Percentiles rank a stretch among this genome's conserved stretches.
phyloP scores from a whole-genome alignment of 2,888 invertebrate genomes.

The Rhagium mordax region DNA sequence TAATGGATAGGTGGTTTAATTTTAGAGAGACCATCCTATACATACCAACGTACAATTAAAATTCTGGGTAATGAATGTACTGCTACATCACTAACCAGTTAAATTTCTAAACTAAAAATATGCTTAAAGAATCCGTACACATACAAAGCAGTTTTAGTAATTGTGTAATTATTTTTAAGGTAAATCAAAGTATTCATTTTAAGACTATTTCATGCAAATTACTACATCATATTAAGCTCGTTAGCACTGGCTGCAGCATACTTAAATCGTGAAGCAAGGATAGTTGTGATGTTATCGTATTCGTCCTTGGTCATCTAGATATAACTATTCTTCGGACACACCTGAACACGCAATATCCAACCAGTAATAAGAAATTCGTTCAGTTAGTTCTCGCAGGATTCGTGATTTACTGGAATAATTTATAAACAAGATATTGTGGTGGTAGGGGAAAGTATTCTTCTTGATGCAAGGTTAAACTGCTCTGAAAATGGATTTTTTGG shows the following conservation, averaged over 20 bases:
- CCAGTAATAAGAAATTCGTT: not conserved
- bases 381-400: not conserved
- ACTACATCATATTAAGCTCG: not conserved
- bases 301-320: slow-evolving; percentile 12
- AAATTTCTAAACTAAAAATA: no score
- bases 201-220: not conserved
- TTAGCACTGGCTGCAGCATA: not conserved
- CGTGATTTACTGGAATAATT: not conserved
- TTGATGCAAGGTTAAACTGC: slow-evolving; percentile 2
- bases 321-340: not conserved
- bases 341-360: not conserved
- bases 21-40: no score
- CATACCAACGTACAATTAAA: no score
- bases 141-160: no score
- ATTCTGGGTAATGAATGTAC: no score
- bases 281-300: not conserved
- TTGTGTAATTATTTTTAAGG: no score
- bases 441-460: slow-evolving; percentile 1
- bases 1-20: no score
- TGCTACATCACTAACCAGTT: no score
- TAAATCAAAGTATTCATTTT: no score
- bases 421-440: not conserved
- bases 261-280: not conserved
- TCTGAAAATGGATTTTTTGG: slow-evolving; percentile 12
- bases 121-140: no score